Evolutionary conservation across 2,888 invertebrate species (phyloP), one percentile per base, ranked within the genome.

Genomic region (Drosophila prolongata): DNA sequence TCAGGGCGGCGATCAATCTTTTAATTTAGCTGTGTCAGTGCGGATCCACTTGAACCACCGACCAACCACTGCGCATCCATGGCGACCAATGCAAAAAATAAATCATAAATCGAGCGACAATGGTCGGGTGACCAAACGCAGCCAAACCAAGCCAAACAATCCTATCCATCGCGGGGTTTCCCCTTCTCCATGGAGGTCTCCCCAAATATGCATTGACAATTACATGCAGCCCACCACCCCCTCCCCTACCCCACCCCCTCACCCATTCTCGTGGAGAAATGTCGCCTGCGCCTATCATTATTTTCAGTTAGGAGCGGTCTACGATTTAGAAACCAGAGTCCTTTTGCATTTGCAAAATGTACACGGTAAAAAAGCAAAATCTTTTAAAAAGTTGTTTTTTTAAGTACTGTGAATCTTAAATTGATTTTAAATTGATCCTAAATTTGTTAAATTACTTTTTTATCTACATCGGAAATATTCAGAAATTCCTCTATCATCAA

Each of bases 131-230:
- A 44, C 53, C 55, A 42, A 71, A 56, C 43, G 68, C 83, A 80
- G 73, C 80, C 83, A 83, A 80, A 64, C 62, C 49, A 35, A 64
- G 53, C 62, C 86, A 83, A 83, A 83, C 82, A 81, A 78, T 68
- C 44, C 77, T 55, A 43, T 50, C n/a, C 57, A 50, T 30, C 50
- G 35, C 6, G 0, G 9, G 24, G 44, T 14, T 10, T 13, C 30
- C 14, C 9, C 8, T n/a, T 16, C 49, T 11, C 40, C n/a, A 8
- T n/a, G 6, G 8, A 11, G 40, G 14, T 6, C 40, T 34, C 34
- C 40, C 69, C 77, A 80, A 83, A 86, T 74, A 86, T 83, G 83
- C 82, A 83, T 83, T 83, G 82, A 86, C 86, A 83, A 83, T 83
- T 83, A 86, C 79, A 82, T 79, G 75, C 66, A 47, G 49, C 68